Percentiles rank a stretch among this genome's conserved stretches.
These are phyloP conservation scores for Thalassophryne amazonica DNA, from an alignment of 2,797 vertebrate genomes.

Conservation along the genomic window DNA sequence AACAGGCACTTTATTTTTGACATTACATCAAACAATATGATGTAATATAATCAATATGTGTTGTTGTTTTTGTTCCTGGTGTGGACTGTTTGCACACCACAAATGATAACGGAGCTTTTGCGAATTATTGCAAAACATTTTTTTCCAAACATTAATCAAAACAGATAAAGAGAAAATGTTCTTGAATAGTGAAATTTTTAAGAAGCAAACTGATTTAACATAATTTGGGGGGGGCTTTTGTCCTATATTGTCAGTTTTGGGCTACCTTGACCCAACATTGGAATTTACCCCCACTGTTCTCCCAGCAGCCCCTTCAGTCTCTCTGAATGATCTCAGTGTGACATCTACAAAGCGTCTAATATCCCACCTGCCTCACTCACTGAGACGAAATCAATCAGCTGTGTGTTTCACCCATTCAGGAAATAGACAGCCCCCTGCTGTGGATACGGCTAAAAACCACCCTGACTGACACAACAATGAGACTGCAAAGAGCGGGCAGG, in stretches of 20 bases:
- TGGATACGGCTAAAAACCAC: constrained; percentile 34
- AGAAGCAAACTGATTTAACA: constrained; percentile 25
- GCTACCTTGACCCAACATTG: constrained; percentile 8
- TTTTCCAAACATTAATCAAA: constrained; percentile 1
- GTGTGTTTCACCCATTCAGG: constrained; percentile 42
- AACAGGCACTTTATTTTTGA: too few species aligned
- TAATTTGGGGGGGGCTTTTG: neutral
- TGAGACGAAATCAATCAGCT: constrained; percentile 64
- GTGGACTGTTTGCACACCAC: too few species aligned
- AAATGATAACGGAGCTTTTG: too few species aligned
- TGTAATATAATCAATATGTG: too few species aligned
- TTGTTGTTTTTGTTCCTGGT: too few species aligned
- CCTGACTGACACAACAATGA: constrained; percentile 67
- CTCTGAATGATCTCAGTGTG: constrained; percentile 42
- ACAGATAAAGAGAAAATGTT: constrained; percentile 12
- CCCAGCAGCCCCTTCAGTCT: constrained; percentile 33
- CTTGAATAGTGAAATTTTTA: constrained; percentile 4
- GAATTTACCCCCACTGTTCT: constrained; percentile 46
- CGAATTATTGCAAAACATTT: too few species aligned
- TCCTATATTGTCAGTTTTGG: constrained; percentile 11
- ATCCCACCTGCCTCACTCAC: constrained; percentile 58
- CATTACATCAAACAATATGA: too few species aligned
- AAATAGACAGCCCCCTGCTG: constrained; percentile 42
- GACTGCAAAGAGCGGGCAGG: constrained; percentile 15
- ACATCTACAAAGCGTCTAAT: constrained; percentile 59